Conservation (phyloP, 2,113 vertebrate genomes). For the Beaufortia kweichowensis region DNA sequence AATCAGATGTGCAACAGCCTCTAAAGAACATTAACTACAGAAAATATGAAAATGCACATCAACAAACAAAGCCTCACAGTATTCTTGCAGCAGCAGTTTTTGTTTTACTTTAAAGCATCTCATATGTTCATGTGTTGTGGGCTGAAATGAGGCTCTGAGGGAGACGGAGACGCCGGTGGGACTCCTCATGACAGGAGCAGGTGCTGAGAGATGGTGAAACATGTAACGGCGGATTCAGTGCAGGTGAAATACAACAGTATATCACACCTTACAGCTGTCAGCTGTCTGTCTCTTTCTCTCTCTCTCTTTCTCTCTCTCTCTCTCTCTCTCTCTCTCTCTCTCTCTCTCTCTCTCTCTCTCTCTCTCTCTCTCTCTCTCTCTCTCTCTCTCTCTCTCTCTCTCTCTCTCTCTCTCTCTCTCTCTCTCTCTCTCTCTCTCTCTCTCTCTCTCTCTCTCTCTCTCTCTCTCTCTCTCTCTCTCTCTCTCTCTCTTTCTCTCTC, state of each 20-base stretch:
- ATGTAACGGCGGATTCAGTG: not conserved
- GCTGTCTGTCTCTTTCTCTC: not conserved
- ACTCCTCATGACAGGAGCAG: not conserved
- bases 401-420: too few relatives aligned
- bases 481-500: too few relatives aligned
- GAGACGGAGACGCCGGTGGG: not conserved
- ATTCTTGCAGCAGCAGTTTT: not conserved
- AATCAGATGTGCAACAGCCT: too few relatives aligned
- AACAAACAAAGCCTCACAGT: not conserved
- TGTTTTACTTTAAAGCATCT: not conserved
- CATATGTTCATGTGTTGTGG: not conserved
- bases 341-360: too few relatives aligned
- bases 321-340: too few relatives aligned
- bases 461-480: too few relatives aligned
- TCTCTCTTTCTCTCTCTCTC: not conserved
- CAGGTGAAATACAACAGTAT: not conserved
- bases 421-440: too few relatives aligned
- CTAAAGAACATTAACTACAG: too few relatives aligned
- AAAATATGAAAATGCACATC: not conserved
- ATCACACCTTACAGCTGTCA: too few relatives aligned
- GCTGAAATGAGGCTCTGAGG: not conserved
- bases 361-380: too few relatives aligned
- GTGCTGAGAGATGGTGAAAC: not conserved
- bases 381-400: too few relatives aligned
- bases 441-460: too few relatives aligned